A percentile compares a stretch with the other conserved stretches of the same genome.
These are phyloP conservation scores for Petrocephalus sullivani DNA, from an alignment of 2,797 vertebrate species.

Conservation along the genomic window DNA sequence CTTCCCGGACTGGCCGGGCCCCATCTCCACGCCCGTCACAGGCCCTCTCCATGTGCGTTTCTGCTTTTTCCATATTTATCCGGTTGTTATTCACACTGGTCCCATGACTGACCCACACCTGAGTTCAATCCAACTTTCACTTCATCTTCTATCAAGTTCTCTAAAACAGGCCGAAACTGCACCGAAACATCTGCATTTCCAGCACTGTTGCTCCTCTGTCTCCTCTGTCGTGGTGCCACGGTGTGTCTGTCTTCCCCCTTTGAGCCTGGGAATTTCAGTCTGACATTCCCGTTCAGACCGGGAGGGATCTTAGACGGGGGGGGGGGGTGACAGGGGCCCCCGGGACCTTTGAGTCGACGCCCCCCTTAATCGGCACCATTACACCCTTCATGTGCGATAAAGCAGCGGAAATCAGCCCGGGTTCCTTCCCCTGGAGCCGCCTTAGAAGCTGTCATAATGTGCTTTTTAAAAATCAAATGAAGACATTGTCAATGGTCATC, in stretches of 20 bases:
- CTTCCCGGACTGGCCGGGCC: not conserved
- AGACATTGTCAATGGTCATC: not conserved
- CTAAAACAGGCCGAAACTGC: not conserved
- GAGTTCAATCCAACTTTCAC: not conserved
- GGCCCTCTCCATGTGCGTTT: not conserved
- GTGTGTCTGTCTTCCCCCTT: not conserved
- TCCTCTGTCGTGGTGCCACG: too few species aligned
- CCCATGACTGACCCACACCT: slow-evolving; percentile 16
- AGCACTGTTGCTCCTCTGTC: not conserved
- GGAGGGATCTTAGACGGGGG: not conserved
- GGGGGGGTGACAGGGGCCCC: not conserved
- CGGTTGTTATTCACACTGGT: not conserved
- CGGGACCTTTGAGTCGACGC: not conserved
- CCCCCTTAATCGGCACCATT: not conserved
- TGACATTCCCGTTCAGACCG: not conserved
- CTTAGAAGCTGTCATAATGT: not conserved
- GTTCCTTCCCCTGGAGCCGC: not conserved
- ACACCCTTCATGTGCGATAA: not conserved
- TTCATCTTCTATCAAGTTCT: slow-evolving; percentile 2
- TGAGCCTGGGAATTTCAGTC: not conserved
- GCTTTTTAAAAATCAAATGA: not conserved
- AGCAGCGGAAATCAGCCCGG: not conserved
- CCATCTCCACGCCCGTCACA: not conserved
- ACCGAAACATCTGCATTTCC: not conserved
- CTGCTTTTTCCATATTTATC: slow-evolving; percentile 19